Conservation (phyloP, 2,888 invertebrate species). For the Chrysolina haemoptera region DNA sequence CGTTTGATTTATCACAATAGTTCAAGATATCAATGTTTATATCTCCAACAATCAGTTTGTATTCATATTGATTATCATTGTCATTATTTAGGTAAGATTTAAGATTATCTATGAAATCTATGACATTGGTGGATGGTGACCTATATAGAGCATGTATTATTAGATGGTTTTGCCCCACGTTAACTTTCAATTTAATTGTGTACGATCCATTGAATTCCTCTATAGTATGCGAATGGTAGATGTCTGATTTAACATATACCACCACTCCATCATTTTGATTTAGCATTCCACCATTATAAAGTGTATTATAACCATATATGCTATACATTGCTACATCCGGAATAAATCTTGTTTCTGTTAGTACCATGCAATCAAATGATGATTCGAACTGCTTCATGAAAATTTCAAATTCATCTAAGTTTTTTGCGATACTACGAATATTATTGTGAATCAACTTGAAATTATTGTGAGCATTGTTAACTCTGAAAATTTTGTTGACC, state of each 20-base stretch:
- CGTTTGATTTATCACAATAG: conserved; percentile 13
- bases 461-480: conserved; percentile 8
- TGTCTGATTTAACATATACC: conserved; percentile 1
- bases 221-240: conserved; percentile 3
- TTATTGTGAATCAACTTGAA: conserved; percentile 20
- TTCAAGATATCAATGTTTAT: conserved; percentile 22
- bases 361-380: conserved; percentile 19
- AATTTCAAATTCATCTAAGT: conserved; percentile 19
- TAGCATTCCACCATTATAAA: conserved; percentile 17
- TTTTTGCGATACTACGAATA: conserved; percentile 22
- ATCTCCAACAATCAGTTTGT: conserved; percentile 19
- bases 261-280: conserved; percentile 25
- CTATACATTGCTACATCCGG: not conserved
- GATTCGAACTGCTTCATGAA: conserved; percentile 10
- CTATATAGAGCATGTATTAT: conserved; percentile 18
- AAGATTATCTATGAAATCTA: conserved; percentile 17
- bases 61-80: conserved; percentile 6
- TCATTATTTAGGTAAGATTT: conserved; percentile 21
- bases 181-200: conserved; percentile 1
- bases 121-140: conserved; percentile 23
- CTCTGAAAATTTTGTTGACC: not conserved
- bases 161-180: not conserved
- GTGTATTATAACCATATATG: conserved; percentile 14
- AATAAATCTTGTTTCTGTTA: conserved; percentile 17
- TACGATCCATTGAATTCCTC: conserved; percentile 15